Base-by-base conservation (phyloP, 2,797 vertebrate species). In the Chelmon rostratus region DNA sequence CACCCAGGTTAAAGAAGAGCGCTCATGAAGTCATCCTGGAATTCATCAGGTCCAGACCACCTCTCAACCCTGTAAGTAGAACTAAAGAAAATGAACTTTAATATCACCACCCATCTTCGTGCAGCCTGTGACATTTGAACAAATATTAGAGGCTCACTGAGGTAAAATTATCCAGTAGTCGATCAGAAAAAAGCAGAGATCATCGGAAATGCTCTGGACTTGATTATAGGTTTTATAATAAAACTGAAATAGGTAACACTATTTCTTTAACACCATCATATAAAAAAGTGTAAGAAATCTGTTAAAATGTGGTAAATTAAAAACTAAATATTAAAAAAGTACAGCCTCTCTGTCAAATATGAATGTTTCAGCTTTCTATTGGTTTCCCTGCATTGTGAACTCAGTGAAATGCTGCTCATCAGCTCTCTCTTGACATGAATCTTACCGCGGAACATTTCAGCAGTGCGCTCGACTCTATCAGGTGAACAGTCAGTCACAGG, bases 21-120 rank as follows among this genome's bases (percentile, higher is more conserved):
- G 98, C 98, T 79, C 98, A 99, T 85, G 98, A 99, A 93, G 96
- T 97, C 93, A 99, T 99, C 91, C 94, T 99, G 90, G 98, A 99
- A 82, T 99, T 99, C 91, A 99, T 99, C 92, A 94, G 98, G 83
- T 99, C 98, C 19, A 96, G 98, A 84, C 98, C 98, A 12, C 98
- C 98, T 2, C 95, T 99, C 86, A 99, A 99, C 92, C 98, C 98
- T 23, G 98, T 99, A 94, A 95, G 94, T 90, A 16, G 7, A 68
- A 12, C 3, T 49, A 9, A 31, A 69, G 31, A 5, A 11, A 18
- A 18, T 13, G 0, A 38, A 42, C n/a, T 54, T 47, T 23, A 75
- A 50, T 2, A 53, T 23, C 37, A 25, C 28, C 23, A 37, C 31
- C 23, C 15, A 25, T 74, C 23, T 35, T 21, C 25, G 18, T 46